Evolutionary conservation across 2,113 vertebrate species (phyloP).

Genomic region (Eidolon helvum): DNA sequence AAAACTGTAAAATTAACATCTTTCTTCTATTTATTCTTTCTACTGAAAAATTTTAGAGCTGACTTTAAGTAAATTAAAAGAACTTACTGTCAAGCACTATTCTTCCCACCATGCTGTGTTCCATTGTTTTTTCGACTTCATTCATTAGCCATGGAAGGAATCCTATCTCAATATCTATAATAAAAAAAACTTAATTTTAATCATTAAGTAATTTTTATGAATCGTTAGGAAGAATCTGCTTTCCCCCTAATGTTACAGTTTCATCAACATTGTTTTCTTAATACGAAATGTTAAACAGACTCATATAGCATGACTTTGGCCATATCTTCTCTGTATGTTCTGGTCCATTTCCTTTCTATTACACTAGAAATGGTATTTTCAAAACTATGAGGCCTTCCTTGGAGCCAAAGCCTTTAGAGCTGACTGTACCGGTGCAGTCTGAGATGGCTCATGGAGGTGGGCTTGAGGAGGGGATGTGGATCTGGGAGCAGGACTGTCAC

Average conservation of each 20-base stretch:
- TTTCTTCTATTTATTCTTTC: background rate
- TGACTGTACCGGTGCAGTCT: background rate
- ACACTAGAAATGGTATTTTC: background rate
- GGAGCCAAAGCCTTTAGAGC: background rate
- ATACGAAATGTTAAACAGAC: constrained; percentile 36
- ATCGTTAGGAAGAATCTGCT: background rate
- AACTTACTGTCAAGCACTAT: constrained; percentile 92
- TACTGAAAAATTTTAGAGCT: background rate
- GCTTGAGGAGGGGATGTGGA: background rate
- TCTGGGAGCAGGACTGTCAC: too few relatives aligned
- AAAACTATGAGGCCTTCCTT: background rate
- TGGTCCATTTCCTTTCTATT: background rate
- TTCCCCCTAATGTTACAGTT: background rate
- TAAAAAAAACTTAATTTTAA: constrained; percentile 41
- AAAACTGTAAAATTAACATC: background rate
- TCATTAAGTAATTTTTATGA: background rate
- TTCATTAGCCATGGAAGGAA: constrained; percentile 93
- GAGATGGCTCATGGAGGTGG: background rate
- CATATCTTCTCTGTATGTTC: background rate
- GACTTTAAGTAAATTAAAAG: background rate
- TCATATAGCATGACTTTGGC: constrained; percentile 57
- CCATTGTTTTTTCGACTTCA: constrained; percentile 85
- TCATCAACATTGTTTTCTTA: background rate
- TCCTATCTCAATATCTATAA: constrained; percentile 90
- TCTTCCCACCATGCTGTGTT: constrained; percentile 85